These are phyloP conservation scores for Entomyzon cyanotis DNA, from an alignment of 2,113 vertebrate genomes.

Conservation along the genomic window DNA sequence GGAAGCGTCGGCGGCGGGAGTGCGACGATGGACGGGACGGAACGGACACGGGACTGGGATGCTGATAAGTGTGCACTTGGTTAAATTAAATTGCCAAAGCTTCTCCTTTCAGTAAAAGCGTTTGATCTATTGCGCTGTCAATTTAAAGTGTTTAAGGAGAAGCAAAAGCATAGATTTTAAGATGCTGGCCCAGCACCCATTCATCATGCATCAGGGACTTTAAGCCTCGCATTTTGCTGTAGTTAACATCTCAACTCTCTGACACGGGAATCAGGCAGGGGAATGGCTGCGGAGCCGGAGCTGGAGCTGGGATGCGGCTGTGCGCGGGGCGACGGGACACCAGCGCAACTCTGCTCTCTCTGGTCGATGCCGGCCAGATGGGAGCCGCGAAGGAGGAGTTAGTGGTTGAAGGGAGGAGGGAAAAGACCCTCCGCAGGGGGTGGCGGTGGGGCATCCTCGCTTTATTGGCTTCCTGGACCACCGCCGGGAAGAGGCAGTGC, in stretches of 20 bases:
- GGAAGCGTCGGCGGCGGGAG: neutral
- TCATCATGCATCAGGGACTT: conserved; percentile 74
- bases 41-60: conserved; percentile 44
- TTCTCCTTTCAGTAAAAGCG: conserved; percentile 71
- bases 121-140: conserved; percentile 81
- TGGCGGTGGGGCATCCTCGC: neutral
- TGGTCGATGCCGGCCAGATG: accelerated
- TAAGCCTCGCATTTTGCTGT: conserved; percentile 64
- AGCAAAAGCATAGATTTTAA: conserved; percentile 78
- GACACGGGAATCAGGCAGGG: neutral
- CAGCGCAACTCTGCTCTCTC: accelerated
- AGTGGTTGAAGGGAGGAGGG: neutral
- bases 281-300: neutral
- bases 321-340: accelerated
- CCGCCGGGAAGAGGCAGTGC: accelerated
- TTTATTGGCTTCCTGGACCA: neutral
- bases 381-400: accelerated
- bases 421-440: neutral
- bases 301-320: neutral
- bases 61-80: conserved; percentile 55
- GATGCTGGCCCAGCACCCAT: conserved; percentile 73
- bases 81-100: conserved; percentile 73
- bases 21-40: neutral
- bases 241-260: conserved; percentile 73
- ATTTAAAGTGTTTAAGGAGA: conserved; percentile 80